Evolutionary conservation across 1,140 invertebrate species (phyloP).

Genomic region (Pseudomyrmex pallidus): DNA sequence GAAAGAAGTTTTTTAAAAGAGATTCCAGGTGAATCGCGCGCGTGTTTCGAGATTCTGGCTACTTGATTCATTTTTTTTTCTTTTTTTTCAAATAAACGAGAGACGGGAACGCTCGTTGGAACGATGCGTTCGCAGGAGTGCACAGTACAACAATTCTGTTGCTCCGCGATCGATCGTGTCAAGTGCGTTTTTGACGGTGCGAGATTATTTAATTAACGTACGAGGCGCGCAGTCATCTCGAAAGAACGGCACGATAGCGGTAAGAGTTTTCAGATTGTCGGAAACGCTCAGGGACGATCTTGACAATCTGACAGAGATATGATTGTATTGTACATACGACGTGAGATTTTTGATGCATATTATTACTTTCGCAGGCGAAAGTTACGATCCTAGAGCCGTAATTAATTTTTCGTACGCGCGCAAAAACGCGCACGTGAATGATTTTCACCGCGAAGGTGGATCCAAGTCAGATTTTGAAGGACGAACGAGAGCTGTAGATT

Average conservation of each 20-base stretch:
- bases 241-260: constrained; percentile 18
- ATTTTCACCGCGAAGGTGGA: background rate
- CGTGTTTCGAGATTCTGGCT: constrained; percentile 46
- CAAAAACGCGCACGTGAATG: background rate
- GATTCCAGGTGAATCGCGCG: constrained; percentile 46
- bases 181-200: constrained; percentile 24
- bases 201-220: constrained; percentile 32
- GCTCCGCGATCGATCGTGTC: constrained; percentile 45
- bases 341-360: constrained; percentile 11
- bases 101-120: background rate
- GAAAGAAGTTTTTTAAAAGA: background rate
- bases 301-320: constrained; percentile 5
- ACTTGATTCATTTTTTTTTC: constrained; percentile 5
- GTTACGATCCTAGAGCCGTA: background rate
- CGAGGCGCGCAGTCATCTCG: background rate
- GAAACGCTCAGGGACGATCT: background rate
- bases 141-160: constrained; percentile 79
- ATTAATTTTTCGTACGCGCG: background rate
- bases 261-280: constrained; percentile 11
- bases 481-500: background rate
- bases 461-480: constrained; percentile 16
- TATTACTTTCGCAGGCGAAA: constrained; percentile 21
- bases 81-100: constrained; percentile 3
- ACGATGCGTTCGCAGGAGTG: constrained; percentile 30
- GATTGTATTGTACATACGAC: constrained; percentile 11